Base-by-base conservation (phyloP, 1,140 invertebrate species). In the Idris sp. region DNA sequence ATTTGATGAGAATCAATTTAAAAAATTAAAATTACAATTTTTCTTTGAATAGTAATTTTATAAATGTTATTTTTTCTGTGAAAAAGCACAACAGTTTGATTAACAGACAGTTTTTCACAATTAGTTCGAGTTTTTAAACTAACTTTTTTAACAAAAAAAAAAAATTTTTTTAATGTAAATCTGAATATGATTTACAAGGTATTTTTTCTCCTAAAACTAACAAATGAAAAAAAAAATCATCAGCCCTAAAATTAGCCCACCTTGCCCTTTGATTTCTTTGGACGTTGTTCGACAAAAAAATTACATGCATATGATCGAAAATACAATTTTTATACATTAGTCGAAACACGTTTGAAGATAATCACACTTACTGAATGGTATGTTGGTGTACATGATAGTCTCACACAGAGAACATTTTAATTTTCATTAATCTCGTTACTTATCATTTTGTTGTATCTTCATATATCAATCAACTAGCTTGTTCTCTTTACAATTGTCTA, bases 331-430 rank as follows among this genome's bases (percentile, higher is more conserved):
- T n/a, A n/a, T n/a, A n/a, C n/a, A n/a, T 16, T 64, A 54, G 58
- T 82, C 81, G 80, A 86, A 84, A 83, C 83, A 80, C 82, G 81
- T 83, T 84, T 68, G 46, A 76, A 73, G 68, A 48, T 58, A 78
- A 77, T 81, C 74, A 86, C 85, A 86, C 84, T 84, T 86, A 84
- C 85, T 86, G 83, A 87, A 87, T 88, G 86, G 86, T 88, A 88
- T 88, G 86, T 88, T 88, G 86, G 86, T 88, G 86, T 88, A 88
- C 86, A 87, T 86, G 77, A 86, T 74, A 83, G 75, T 81, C 77
- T 74, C 83, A 86, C 83, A 86, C 80, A 81, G 76, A 83, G 79
- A 80, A 84, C 81, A 81, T 86, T 78, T 82, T 79, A 80, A 53
- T 83, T 81, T 84, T n/a, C n/a, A n/a, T n/a, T n/a, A n/a, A n/a